Evolutionary conservation across 1,140 invertebrate genomes (phyloP).

Genomic region (Trichogramma pretiosum): DNA sequence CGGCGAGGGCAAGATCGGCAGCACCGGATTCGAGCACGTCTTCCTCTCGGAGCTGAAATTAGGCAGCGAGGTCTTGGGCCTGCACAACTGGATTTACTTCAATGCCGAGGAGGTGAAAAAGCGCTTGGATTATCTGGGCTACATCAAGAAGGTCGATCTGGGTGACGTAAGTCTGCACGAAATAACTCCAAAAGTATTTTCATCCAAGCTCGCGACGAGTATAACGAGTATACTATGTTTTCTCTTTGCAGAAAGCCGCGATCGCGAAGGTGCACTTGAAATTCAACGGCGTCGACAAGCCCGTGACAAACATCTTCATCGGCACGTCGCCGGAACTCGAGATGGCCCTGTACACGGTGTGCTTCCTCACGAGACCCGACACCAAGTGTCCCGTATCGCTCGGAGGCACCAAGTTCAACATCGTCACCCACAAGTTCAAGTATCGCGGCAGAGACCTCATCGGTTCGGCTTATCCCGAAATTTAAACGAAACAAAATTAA

Average conservation of each 20-base stretch:
- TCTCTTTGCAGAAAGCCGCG: slow-evolving; percentile 68
- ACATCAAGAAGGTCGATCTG: slow-evolving; percentile 62
- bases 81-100: slow-evolving; percentile 88
- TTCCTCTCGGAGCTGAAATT: slow-evolving; percentile 75
- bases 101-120: slow-evolving; percentile 59
- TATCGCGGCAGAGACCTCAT: slow-evolving; percentile 67
- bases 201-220: too few relatives aligned
- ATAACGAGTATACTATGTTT: too few relatives aligned
- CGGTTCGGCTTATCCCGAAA: slow-evolving; percentile 71
- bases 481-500: slow-evolving; percentile 50
- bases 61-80: slow-evolving; percentile 59
- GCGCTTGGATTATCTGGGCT: slow-evolving; percentile 70
- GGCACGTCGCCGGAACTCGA: slow-evolving; percentile 90
- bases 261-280: slow-evolving; percentile 70
- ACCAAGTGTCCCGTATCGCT: slow-evolving; percentile 63
- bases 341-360: slow-evolving; percentile 82
- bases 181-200: too few relatives aligned
- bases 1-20: slow-evolving; percentile 64
- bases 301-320: slow-evolving; percentile 72
- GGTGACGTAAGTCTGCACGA: slow-evolving; percentile 54
- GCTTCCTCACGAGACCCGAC: slow-evolving; percentile 65
- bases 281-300: slow-evolving; percentile 66
- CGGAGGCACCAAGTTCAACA: slow-evolving; percentile 58
- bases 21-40: slow-evolving; percentile 79
- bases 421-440: slow-evolving; percentile 63